Evolutionary conservation across 2,888 invertebrate genomes (phyloP).

Genomic region (Caenorhabditis sp.): DNA sequence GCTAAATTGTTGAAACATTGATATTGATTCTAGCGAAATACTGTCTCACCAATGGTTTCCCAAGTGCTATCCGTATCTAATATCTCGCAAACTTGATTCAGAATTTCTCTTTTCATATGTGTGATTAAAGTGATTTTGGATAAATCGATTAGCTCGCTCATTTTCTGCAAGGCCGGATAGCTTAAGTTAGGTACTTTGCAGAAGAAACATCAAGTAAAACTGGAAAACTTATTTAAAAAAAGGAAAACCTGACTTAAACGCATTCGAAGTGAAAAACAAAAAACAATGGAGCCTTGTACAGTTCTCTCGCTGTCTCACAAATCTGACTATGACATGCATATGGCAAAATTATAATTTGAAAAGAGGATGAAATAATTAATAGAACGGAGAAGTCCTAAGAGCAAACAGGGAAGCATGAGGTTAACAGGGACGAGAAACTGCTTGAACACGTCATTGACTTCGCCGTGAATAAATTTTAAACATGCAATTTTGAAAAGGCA

Average conservation of each 20-base stretch:
- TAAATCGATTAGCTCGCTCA: neutral
- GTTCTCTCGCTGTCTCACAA: too few species aligned
- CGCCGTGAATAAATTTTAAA: too few species aligned
- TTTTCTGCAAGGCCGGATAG: constrained; percentile 9
- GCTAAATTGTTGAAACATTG: constrained; percentile 62
- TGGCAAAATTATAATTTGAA: too few species aligned
- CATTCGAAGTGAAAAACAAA: neutral
- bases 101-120: constrained; percentile 30
- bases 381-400: too few species aligned
- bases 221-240: constrained; percentile 5
- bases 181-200: too few species aligned
- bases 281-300: too few species aligned
- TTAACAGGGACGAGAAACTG: too few species aligned
- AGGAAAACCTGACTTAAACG: neutral
- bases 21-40: constrained; percentile 55
- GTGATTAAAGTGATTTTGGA: constrained; percentile 8
- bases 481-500: too few species aligned
- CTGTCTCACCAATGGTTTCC: constrained; percentile 84
- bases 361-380: too few species aligned
- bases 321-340: too few species aligned
- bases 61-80: constrained; percentile 88
- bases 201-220: neutral
- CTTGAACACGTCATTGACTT: too few species aligned
- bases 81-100: constrained; percentile 86
- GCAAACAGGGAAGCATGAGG: too few species aligned